Conservation (phyloP, 2,113 vertebrate genomes). For the Heterocephalus glaber region DNA sequence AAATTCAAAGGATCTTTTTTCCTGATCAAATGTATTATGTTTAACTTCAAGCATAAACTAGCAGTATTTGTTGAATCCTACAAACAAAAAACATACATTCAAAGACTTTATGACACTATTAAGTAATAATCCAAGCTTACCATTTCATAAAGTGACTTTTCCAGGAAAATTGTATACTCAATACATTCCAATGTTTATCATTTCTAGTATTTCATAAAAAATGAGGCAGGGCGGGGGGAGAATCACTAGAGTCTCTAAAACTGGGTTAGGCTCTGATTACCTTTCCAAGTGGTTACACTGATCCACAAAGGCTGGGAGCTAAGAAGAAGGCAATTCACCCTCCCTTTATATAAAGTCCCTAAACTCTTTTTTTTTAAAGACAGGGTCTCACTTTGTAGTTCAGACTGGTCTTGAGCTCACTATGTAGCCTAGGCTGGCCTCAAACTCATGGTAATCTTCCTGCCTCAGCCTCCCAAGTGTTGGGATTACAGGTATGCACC, state of each 20-base stretch:
- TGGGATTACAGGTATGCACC: neutral
- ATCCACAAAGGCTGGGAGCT: neutral
- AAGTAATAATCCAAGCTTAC: constrained; percentile 54
- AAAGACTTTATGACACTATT: constrained; percentile 32
- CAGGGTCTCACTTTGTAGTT: neutral
- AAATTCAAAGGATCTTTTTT: constrained; percentile 53
- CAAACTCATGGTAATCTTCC: neutral
- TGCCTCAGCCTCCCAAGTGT: neutral
- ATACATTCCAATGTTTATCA: constrained; percentile 29
- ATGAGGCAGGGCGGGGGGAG: neutral
- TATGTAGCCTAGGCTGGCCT: neutral
- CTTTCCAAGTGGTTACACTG: constrained; percentile 2
- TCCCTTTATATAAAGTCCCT: constrained; percentile 25
- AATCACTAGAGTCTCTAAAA: constrained; percentile 23
- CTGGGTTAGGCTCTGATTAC: constrained; percentile 9
- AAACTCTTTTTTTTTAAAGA: neutral
- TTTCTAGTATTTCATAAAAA: constrained; percentile 49
- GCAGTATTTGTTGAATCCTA: constrained; percentile 1
- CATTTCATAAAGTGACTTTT: constrained; percentile 56
- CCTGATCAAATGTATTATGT: constrained; percentile 52
- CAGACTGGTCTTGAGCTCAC: neutral
- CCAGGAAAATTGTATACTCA: neutral
- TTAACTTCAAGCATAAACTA: constrained; percentile 60
- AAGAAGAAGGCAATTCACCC: neutral
- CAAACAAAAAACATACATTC: constrained; percentile 57